These are phyloP conservation scores for Hyphantria cunea DNA, from an alignment of 1,140 invertebrate species.

Conservation along the genomic window DNA sequence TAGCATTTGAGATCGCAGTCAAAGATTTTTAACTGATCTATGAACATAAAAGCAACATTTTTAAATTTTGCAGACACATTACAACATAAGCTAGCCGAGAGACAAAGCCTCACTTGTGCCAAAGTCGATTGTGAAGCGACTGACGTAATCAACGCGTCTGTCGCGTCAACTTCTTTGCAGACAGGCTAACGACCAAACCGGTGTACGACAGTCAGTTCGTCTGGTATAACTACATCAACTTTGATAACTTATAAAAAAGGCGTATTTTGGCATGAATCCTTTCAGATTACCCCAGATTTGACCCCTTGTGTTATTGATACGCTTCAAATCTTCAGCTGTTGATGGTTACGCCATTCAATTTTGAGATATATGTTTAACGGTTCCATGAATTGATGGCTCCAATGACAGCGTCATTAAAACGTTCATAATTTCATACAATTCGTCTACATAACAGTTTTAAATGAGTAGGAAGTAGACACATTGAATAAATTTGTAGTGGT, in stretches of 20 bases:
- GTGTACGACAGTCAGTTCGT: background rate
- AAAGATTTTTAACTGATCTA: background rate
- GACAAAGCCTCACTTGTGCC: constrained; percentile 3
- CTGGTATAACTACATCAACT: constrained; percentile 1
- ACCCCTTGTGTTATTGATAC: too few relatives aligned
- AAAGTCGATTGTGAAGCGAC: constrained; percentile 13
- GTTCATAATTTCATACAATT: too few relatives aligned
- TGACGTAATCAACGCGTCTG: constrained; percentile 11
- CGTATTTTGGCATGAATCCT: background rate
- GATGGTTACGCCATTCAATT: too few relatives aligned
- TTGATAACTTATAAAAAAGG: constrained; percentile 1
- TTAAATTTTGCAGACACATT: constrained; percentile 3
- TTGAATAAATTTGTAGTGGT: background rate
- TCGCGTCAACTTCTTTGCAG: background rate
- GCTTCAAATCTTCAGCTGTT: too few relatives aligned
- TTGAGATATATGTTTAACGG: too few relatives aligned
- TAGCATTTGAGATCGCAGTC: constrained; percentile 2
- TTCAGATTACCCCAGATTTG: too few relatives aligned
- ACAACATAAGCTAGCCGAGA: background rate
- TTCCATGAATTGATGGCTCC: too few relatives aligned
- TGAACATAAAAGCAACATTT: constrained; percentile 9
- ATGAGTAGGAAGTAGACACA: background rate
- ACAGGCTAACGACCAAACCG: constrained; percentile 2
- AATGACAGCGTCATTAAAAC: too few relatives aligned
- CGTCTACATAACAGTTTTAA: too few relatives aligned